These are phyloP conservation scores for Dioctria linearis DNA, from an alignment of 2,888 invertebrate species.

Conservation along the genomic window DNA sequence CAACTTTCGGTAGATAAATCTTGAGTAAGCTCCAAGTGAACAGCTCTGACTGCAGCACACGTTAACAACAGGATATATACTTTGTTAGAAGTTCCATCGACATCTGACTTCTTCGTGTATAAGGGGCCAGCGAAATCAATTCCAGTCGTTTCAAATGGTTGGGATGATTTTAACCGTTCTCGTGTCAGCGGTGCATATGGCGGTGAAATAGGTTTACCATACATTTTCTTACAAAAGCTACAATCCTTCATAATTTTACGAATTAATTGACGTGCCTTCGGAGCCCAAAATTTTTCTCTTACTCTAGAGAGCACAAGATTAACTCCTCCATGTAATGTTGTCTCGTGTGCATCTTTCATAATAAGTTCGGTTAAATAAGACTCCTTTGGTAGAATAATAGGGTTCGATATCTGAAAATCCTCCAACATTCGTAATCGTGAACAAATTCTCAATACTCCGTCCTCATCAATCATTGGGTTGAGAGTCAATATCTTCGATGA, in stretches of 20 bases:
- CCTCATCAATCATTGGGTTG: constrained; percentile 40
- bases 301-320: not conserved
- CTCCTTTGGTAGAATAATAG: constrained; percentile 1
- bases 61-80: not conserved
- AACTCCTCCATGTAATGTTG: not conserved
- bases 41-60: not conserved
- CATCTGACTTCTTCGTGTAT: not conserved
- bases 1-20: constrained; percentile 1
- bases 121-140: constrained; percentile 3
- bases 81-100: not conserved
- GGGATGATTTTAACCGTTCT: too few relatives aligned
- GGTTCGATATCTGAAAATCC: constrained; percentile 1
- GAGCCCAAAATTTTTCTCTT: not conserved
- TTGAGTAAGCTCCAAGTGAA: not conserved
- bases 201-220: not conserved
- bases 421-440: not conserved
- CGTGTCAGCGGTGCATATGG: too few relatives aligned
- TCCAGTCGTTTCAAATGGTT: constrained; percentile 1
- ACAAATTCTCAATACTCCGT: constrained; percentile 37
- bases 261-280: not conserved
- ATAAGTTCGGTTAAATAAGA: not conserved
- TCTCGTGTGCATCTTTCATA: not conserved
- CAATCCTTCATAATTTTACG: not conserved
- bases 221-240: not conserved
- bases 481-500: constrained; percentile 26